These are phyloP conservation scores for Gila orcuttii DNA, from an alignment of 2,113 vertebrate species.

Conservation along the genomic window DNA sequence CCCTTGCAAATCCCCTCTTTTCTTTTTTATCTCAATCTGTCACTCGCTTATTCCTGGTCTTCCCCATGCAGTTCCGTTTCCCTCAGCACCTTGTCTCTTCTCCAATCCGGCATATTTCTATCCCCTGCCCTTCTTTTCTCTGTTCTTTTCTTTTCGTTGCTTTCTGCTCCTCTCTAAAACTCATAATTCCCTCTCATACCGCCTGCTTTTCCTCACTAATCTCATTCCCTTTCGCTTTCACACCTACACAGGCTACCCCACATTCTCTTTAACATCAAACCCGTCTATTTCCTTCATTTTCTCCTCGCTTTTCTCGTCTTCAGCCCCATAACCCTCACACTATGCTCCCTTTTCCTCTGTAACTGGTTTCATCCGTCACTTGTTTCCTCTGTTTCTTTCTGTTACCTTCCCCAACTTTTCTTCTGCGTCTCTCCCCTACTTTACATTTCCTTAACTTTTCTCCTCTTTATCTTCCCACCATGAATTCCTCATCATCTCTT, in stretches of 20 bases:
- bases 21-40: constrained; percentile 67
- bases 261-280: constrained; percentile 23
- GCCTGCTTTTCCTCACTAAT: constrained; percentile 50
- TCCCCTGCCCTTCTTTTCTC: constrained; percentile 45
- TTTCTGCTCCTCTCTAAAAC: constrained; percentile 29
- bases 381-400: not conserved
- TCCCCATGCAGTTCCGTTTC: constrained; percentile 16
- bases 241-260: constrained; percentile 46
- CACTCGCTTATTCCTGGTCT: constrained; percentile 49
- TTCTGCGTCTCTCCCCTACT: not conserved
- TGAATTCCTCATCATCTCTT: constrained; percentile 19
- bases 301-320: not conserved
- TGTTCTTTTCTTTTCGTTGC: not conserved
- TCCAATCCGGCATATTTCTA: constrained; percentile 41
- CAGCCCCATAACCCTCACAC: not conserved
- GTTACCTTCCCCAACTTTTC: not conserved
- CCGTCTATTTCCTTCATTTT: not conserved
- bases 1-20: constrained; percentile 69
- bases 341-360: not conserved
- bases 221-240: constrained; percentile 44
- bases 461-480: constrained; percentile 13
- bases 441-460: constrained; percentile 25
- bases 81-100: constrained; percentile 34
- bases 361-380: not conserved
- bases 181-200: constrained; percentile 51